These are phyloP conservation scores for Microcebus lehilahytsara DNA, from an alignment of 2,113 vertebrate genomes.

Conservation along the genomic window DNA sequence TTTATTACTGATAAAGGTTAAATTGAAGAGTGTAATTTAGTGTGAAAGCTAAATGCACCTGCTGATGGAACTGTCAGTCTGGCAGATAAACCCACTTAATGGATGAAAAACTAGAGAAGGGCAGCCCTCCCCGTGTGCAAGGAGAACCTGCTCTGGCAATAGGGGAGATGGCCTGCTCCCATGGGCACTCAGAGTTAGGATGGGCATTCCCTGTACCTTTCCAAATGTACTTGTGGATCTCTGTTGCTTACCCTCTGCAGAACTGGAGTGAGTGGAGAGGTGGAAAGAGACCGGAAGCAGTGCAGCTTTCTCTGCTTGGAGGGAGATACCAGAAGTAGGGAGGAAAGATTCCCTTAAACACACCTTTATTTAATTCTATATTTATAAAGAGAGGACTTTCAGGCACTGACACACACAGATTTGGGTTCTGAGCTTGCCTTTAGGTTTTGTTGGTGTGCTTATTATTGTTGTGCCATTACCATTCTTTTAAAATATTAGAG, in stretches of 20 bases:
- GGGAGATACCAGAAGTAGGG: background rate
- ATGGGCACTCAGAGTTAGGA: background rate
- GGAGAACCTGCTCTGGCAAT: background rate
- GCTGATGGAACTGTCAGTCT: background rate
- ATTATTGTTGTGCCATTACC: background rate
- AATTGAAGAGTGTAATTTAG: background rate
- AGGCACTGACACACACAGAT: background rate
- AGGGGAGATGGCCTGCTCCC: background rate
- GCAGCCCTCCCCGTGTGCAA: background rate
- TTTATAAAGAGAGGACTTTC: background rate
- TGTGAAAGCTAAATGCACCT: background rate
- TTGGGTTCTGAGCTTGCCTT: constrained; percentile 3
- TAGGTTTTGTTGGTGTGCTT: background rate
- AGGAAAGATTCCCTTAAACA: background rate
- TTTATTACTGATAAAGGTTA: background rate
- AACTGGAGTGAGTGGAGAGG: background rate
- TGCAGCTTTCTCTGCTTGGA: background rate
- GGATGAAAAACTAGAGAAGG: background rate
- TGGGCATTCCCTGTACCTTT: background rate
- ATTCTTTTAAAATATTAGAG: background rate
- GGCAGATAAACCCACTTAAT: background rate
- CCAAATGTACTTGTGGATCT: background rate
- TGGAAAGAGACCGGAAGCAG: background rate
- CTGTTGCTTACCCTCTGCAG: background rate
- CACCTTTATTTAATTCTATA: background rate